Evolutionary conservation across 2,888 invertebrate species (phyloP).

Genomic region (Palloptera scutellata): DNA sequence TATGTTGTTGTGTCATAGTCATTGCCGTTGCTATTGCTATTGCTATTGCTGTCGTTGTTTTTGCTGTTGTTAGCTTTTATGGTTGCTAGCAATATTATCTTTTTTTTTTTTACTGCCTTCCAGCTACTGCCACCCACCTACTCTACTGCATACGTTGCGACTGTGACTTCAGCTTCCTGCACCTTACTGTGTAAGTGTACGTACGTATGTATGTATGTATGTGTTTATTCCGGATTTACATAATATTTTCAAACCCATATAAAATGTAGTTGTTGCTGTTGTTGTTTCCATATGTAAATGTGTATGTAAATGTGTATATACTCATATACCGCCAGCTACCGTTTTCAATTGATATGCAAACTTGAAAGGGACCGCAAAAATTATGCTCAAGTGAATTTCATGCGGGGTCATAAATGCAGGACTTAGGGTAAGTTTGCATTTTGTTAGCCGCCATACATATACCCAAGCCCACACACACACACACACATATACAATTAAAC

Average conservation of each 20-base stretch:
- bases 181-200: not conserved
- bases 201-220: not conserved
- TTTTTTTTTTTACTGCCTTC: not conserved
- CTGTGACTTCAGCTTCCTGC: no score
- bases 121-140: no score
- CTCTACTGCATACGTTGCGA: no score
- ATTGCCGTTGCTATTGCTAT: slow-evolving; percentile 18
- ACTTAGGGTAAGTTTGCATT: not conserved
- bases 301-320: not conserved
- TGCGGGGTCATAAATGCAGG: not conserved
- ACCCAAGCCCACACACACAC: not conserved
- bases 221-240: slow-evolving; percentile 24
- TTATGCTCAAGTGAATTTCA: slow-evolving; percentile 57
- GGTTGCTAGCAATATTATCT: slow-evolving; percentile 5
- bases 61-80: slow-evolving; percentile 27
- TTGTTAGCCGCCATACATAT: not conserved
- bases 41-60: slow-evolving; percentile 16
- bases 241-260: slow-evolving; percentile 12
- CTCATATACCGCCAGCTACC: slow-evolving; percentile 28
- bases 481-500: not conserved
- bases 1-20: slow-evolving; percentile 23
- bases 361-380: slow-evolving; percentile 61
- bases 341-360: slow-evolving; percentile 61
- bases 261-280: not conserved
- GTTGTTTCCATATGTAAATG: not conserved